Base-by-base conservation (phyloP, 1,140 invertebrate species). In the Popillia japonica region DNA sequence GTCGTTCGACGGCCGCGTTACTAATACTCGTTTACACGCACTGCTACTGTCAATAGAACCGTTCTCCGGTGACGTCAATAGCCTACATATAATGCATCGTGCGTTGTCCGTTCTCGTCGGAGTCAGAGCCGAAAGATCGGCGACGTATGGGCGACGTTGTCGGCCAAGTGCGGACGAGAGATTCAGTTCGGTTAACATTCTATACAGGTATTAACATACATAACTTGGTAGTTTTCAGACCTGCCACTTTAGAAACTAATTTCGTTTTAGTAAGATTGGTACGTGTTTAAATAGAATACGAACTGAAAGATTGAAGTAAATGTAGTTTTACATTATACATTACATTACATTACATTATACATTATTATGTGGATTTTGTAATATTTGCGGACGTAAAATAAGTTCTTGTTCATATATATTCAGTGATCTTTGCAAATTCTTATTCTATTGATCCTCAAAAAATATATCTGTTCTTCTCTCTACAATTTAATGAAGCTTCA, bases 21-120 rank as follows among this genome's bases (percentile, higher is more conserved):
- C 61, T 68, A 68, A 68, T 68, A 68, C 22, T 34, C 22, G 22
- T 20, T 68, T 68, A 68, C 22, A 68, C 23, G 27, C 61, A 68
- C 22, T 68, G 61, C 61, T 68, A 68, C 61, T 68, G 61, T 68
- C 61, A 68, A 68, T 68, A 68, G 20, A 68, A 68, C 61, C 61
- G 61, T 68, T 68, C 61, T 68, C 61, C 27, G 61, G 27, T 68
- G 61, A 68, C 61, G 61, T 68, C 61, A 68, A 68, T 68, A 68
- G 22, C 61, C 61, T 68, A 68, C 61, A 68, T 68, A 34, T 14
- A 68, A 68, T 68, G 61, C 61, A 68, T 68, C 61, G 61, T 68
- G 22, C 22, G 61, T 68, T 68, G 61, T 68, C 61, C 61, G 20
- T 68, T 68, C 11, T 68, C 61, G 59, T 64, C 59, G 14, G 59